Evolutionary conservation across 1,140 invertebrate genomes (phyloP), one percentile per base, ranked within the genome.

Genomic region (Papilio xuthus): DNA sequence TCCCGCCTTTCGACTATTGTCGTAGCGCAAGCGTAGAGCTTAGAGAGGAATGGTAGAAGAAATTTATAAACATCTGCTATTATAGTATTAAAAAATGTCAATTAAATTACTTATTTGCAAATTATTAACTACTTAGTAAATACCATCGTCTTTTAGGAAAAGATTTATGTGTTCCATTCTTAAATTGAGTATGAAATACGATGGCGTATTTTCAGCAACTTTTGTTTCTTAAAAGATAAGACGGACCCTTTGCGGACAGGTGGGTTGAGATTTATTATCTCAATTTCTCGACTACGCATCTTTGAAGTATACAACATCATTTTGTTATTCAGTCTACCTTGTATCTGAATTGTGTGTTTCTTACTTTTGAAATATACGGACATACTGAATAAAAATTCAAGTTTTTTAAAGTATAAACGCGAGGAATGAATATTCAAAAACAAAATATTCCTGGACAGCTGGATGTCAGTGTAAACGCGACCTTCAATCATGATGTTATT

Each of bases 171-270:
- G 26, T 67, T 26, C 60, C 60, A 67, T 32, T 67, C 60, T 67
- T 67, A 67, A 67, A 67, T 67, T 32, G 60, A 67, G 60, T 28
- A 67, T 67, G 60, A 67, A 67, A 67, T 67, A 67, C 60, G 60
- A 67, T 67, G 60, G 26, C 26, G 60, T 67, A 67, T 67, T 67
- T 67, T 67, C 60, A 67, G 60, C 60, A 67, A 67, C 60, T 67
- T 63, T 67, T 67, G 60, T 67, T 67, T 67, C 60, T 67, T 67
- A 67, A 67, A 67, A 67, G 60, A 67, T 67, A 67, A 67, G 60
- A 63, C 56, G 56, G 56, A 67, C 60, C 60, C 26, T 67, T 67
- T 67, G 60, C 60, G 60, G 60, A 67, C 60, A 67, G 60, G 60
- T 67, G 60, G 60, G 60, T 67, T 23, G 26, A 28, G 60, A 67